Conservation (phyloP, 2,113 vertebrate genomes). For the Suricata suricatta region DNA sequence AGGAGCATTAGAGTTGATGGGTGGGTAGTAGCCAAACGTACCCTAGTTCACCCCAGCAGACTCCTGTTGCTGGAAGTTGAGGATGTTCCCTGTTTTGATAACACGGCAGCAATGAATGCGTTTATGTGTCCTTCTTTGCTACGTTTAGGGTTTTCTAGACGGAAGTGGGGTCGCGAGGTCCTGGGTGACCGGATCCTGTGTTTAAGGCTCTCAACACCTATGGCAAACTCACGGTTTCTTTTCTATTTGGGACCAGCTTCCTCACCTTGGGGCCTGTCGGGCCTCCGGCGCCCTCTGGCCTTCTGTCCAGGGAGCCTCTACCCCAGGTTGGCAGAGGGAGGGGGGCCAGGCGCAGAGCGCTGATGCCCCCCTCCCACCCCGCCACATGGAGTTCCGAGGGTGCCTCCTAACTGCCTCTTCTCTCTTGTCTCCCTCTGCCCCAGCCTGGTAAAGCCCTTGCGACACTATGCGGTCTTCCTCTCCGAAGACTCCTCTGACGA, state of each 20-base stretch:
- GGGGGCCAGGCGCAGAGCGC: neutral
- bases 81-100: neutral
- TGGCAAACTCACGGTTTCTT: neutral
- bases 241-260: neutral
- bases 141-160: no score
- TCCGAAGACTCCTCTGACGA: slow-evolving; percentile 98
- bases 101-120: no score
- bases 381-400: accelerated
- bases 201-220: neutral
- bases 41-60: neutral
- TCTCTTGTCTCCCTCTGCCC: slow-evolving; percentile 84
- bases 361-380: neutral
- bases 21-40: neutral
- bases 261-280: neutral
- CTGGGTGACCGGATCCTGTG: no score
- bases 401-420: slow-evolving; percentile 60
- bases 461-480: slow-evolving; percentile 98
- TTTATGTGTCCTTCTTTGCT: neutral
- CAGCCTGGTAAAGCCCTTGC: slow-evolving; percentile 93
- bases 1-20: neutral
- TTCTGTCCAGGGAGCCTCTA: neutral
- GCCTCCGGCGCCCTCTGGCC: neutral
- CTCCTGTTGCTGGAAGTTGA: neutral
- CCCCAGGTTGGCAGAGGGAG: neutral
- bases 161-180: neutral